Conservation (phyloP, 2,888 invertebrate genomes). For the Dryomyza anilis region DNA sequence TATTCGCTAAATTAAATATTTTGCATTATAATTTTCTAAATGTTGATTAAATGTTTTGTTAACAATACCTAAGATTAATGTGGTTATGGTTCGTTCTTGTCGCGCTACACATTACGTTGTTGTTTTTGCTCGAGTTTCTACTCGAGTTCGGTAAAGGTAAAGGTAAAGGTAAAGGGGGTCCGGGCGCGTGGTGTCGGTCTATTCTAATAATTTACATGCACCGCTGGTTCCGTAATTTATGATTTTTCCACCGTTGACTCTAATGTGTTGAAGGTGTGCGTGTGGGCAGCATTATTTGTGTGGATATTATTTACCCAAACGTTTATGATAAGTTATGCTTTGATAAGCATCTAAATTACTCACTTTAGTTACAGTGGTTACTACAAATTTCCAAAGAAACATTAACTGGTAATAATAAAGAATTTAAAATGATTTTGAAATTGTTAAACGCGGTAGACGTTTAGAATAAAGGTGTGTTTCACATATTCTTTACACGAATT, state of each 20-base stretch:
- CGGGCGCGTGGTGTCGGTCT: no score
- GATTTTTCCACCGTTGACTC: background rate
- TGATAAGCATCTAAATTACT: background rate
- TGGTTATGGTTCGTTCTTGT: background rate
- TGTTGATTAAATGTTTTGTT: constrained; percentile 14
- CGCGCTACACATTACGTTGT: background rate
- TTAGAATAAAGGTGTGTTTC: no score
- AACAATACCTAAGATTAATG: background rate
- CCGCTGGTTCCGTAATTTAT: constrained; percentile 9
- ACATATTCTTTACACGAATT: no score
- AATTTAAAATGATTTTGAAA: no score
- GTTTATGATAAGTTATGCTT: background rate
- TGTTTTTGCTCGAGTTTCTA: background rate
- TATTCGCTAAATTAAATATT: constrained; percentile 22
- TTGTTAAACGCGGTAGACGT: no score
- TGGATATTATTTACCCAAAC: background rate
- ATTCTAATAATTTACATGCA: constrained; percentile 13
- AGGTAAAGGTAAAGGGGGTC: no score
- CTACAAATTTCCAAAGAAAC: no score
- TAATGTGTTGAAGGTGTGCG: background rate
- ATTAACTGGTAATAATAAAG: no score
- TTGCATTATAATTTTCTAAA: constrained; percentile 17
- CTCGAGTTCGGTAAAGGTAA: background rate
- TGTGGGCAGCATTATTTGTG: background rate
- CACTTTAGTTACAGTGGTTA: no score